Evolutionary conservation across 2,113 vertebrate species (phyloP).

Genomic region (Callocephalon fimbriatum): DNA sequence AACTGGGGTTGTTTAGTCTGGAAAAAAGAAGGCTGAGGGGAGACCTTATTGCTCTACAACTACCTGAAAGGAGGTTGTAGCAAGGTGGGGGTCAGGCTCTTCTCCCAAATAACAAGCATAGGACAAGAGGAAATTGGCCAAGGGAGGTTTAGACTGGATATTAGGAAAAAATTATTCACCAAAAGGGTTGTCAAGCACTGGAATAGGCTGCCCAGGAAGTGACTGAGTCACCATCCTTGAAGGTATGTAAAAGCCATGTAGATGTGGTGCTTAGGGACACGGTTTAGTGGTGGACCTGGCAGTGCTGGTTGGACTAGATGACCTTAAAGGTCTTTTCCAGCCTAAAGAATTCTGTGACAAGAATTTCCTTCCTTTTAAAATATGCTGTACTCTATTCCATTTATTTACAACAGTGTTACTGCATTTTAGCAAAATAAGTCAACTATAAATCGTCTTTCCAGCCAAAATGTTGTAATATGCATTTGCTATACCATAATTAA

Average conservation of each 20-base stretch:
- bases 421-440: neutral
- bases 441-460: neutral
- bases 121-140: neutral
- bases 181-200: neutral
- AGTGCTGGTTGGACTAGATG: accelerated
- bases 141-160: neutral
- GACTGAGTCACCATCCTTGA: neutral
- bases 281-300: accelerated
- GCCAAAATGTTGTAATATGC: neutral
- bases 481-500: neutral
- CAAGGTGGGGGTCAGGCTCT: neutral
- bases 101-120: neutral
- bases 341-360: neutral
- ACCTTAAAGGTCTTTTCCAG: neutral
- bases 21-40: neutral
- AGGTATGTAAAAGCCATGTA: neutral
- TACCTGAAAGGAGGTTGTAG: neutral
- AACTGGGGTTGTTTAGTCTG: neutral
- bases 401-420: neutral
- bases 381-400: neutral
- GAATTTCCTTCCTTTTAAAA: neutral
- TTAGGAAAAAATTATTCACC: neutral
- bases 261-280: too few species aligned
- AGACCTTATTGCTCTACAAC: neutral
- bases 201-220: neutral